Evolutionary conservation across 2,113 vertebrate species (phyloP), one percentile per base, ranked within the genome.

Genomic region (Chaetura pelagica): DNA sequence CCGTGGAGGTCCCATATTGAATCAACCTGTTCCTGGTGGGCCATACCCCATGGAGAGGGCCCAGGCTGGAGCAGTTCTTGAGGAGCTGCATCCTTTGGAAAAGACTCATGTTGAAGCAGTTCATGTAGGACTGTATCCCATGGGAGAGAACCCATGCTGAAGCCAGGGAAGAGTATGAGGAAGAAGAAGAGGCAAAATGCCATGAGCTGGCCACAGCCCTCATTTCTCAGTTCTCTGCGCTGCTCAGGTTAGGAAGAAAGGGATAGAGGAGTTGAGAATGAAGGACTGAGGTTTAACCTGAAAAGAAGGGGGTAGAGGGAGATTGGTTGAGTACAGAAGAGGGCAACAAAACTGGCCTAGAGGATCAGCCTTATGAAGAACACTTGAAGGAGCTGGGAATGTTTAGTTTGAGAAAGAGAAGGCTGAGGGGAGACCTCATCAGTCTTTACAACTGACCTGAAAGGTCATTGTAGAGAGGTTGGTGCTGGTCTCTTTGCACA

Each of bases 1-100:
- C 15, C 2, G 0, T 30, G 15, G 12, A 8, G 7, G 7, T 16
- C 3, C 6, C 14, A 32, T 22, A 27, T 3, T 26, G 4, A 16
- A n/a, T 46, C 73, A 35, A 7, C 40, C 18, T 61, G 10, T 6
- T 85, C 34, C 35, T 63, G 30, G 24, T 20, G 32, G 44, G 40
- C 6, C 2, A 18, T 23, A 38, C 1, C 1, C 7, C 12, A 10
- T 17, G 19, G 34, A 64, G 7, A 46, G 4, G 9, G 7, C 10
- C 7, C 10, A 14, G 12, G 6, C 9, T 34, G 12, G 24, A 57
- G 5, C 29, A 66, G 12, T 24, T 88, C 61, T 18, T 46, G 46
- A 73, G 64, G 14, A 30, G 2, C 21, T 57, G 11, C 16, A 29
- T n/a, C 19, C 27, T 26, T 3, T 52, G 54, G 9, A 44, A 54